A percentile compares a stretch with the other conserved stretches of the same genome.
Evolutionary conservation across 1,140 invertebrate genomes (phyloP).

Genomic region (Drosophila sucinea): DNA sequence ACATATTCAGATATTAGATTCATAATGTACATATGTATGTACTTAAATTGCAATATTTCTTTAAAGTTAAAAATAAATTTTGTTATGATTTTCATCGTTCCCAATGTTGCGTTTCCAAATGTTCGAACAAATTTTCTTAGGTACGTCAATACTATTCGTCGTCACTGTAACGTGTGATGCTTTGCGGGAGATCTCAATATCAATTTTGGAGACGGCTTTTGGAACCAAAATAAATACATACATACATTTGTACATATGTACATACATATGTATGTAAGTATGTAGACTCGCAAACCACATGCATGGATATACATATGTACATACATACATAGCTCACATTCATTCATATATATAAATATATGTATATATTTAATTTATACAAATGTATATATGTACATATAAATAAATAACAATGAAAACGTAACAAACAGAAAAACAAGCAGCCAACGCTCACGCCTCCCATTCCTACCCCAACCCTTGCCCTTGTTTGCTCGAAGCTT

Average conservation of each 20-base stretch:
- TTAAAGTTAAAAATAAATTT: too few relatives aligned
- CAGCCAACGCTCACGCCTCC: slow-evolving; percentile 35
- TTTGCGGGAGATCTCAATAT: slow-evolving; percentile 8
- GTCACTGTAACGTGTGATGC: neutral
- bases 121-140: neutral
- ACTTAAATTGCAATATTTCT: too few relatives aligned
- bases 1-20: too few relatives aligned
- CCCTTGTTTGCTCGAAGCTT: slow-evolving; percentile 5
- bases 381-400: neutral
- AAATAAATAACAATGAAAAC: slow-evolving; percentile 15
- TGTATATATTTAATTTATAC: neutral
- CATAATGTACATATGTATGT: too few relatives aligned
- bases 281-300: neutral
- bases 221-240: slow-evolving; percentile 20
- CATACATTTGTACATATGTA: slow-evolving; percentile 17
- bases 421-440: slow-evolving; percentile 44
- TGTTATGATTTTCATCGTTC: too few relatives aligned
- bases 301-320: neutral
- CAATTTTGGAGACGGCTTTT: slow-evolving; percentile 8
- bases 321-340: neutral
- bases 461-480: neutral
- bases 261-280: neutral
- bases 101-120: neutral
- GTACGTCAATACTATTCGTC: neutral
- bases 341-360: too few relatives aligned